A percentile compares a stretch with the other conserved stretches of the same genome.
These are phyloP conservation scores for Mythimna impura DNA, from an alignment of 2,888 invertebrate genomes.

Conservation along the genomic window DNA sequence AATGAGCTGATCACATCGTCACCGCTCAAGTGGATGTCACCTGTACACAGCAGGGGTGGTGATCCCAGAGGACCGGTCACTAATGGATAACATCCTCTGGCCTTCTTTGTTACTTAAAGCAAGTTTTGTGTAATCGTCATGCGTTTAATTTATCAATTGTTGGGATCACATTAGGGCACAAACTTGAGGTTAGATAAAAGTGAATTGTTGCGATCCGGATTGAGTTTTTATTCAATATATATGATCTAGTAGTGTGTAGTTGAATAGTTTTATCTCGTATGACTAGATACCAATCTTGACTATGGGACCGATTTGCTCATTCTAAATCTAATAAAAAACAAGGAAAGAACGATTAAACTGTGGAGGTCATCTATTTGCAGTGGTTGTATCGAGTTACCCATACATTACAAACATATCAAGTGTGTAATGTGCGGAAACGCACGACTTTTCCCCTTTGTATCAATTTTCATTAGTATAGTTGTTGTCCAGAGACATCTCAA, in stretches of 20 bases:
- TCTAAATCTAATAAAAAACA: neutral
- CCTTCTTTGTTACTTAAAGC: neutral
- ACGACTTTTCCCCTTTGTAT: constrained; percentile 29
- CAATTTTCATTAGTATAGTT: constrained; percentile 47
- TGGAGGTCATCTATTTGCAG: neutral
- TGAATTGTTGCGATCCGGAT: neutral
- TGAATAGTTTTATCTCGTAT: neutral
- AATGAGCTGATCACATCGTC: neutral
- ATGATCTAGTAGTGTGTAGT: no score
- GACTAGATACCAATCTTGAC: neutral
- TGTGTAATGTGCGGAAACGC: neutral
- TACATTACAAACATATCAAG: constrained; percentile 27
- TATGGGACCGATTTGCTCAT: neutral
- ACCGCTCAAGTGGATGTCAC: constrained; percentile 12
- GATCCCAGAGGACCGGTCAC: neutral
- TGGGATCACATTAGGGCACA: neutral
- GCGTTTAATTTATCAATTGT: neutral
- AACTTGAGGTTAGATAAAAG: neutral
- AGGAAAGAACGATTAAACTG: neutral
- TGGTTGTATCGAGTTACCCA: neutral
- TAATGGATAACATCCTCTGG: neutral
- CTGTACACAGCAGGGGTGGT: neutral
- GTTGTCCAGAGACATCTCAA: constrained; percentile 21
- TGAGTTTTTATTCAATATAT: neutral
- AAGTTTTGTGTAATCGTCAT: neutral